A percentile compares a stretch with the other conserved stretches of the same genome.
These are phyloP conservation scores for Karalla daura DNA, from an alignment of 2,797 vertebrate genomes.

Conservation along the genomic window DNA sequence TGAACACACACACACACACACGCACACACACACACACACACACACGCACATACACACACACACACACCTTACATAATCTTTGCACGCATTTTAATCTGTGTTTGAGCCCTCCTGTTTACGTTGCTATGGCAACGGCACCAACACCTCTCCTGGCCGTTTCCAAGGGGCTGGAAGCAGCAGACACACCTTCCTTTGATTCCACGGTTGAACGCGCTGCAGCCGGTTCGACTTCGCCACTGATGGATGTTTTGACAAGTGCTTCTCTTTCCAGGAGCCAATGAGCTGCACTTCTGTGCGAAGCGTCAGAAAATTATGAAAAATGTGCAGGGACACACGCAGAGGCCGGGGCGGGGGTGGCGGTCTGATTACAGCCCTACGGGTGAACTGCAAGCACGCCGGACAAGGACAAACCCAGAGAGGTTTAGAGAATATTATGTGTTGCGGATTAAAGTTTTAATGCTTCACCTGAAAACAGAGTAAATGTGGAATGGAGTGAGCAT, in stretches of 20 bases:
- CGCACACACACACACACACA: slow-evolving; percentile 32
- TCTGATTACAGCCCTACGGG: slow-evolving; percentile 21
- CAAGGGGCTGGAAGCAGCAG: slow-evolving; percentile 58
- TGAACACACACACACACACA: slow-evolving; percentile 20
- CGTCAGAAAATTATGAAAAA: slow-evolving; percentile 53
- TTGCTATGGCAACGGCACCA: slow-evolving; percentile 71
- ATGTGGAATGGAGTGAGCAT: background rate
- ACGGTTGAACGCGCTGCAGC: slow-evolving; percentile 38
- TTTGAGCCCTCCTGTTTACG: slow-evolving; percentile 75
- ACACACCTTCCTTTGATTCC: slow-evolving; percentile 80
- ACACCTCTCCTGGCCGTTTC: slow-evolving; percentile 69
- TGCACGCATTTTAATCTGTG: slow-evolving; percentile 72
- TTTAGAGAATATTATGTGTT: background rate
- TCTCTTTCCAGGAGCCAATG: slow-evolving; percentile 55
- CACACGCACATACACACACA: slow-evolving; percentile 21
- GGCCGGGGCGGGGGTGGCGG: background rate
- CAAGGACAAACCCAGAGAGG: background rate
- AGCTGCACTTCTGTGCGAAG: slow-evolving; percentile 57
- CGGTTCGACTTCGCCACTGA: slow-evolving; percentile 46
- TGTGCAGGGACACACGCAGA: slow-evolving; percentile 1
- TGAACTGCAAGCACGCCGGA: background rate
- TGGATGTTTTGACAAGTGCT: slow-evolving; percentile 70
- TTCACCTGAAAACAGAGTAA: background rate
- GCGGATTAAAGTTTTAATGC: background rate
- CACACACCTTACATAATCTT: slow-evolving; percentile 65